Percentiles rank a stretch among this genome's conserved stretches.
Evolutionary conservation across 2,888 invertebrate genomes (phyloP).

Genomic region (Trilocha varians): DNA sequence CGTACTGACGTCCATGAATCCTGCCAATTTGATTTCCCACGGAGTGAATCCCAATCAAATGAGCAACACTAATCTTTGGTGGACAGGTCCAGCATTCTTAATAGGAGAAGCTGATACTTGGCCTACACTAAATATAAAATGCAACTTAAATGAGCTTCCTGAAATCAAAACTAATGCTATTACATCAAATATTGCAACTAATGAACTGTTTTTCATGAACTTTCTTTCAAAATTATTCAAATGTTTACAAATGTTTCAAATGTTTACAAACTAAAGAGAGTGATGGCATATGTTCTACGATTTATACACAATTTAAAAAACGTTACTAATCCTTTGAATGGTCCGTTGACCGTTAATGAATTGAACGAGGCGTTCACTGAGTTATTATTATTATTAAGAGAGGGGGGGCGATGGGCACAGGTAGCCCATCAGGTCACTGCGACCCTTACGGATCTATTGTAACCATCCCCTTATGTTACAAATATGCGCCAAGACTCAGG

Average conservation of each 20-base stretch:
- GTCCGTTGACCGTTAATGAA: constrained; percentile 10
- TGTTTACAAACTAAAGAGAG: constrained; percentile 9
- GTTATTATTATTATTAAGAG: too few species aligned
- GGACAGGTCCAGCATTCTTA: too few species aligned
- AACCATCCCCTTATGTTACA: too few species aligned
- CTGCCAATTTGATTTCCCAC: constrained; percentile 4
- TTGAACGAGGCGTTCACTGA: constrained; percentile 10
- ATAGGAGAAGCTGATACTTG: neutral
- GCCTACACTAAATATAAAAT: neutral
- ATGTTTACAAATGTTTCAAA: constrained; percentile 11
- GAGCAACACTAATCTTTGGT: too few species aligned
- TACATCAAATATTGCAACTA: constrained; percentile 5
- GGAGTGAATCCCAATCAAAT: too few species aligned
- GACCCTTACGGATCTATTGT: too few species aligned
- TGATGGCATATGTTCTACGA: constrained; percentile 11
- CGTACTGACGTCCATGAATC: constrained; percentile 3
- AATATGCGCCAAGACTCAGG: too few species aligned
- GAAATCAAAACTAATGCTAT: constrained; percentile 5
- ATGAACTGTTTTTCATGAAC: constrained; percentile 8
- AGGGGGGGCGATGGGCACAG: too few species aligned
- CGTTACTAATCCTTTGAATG: constrained; percentile 5
- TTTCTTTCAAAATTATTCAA: too few species aligned
- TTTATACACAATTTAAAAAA: constrained; percentile 13
- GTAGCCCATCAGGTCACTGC: too few species aligned
- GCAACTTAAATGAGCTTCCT: neutral